A percentile compares a stretch with the other conserved stretches of the same genome.
These are phyloP conservation scores for Habropoda laboriosa DNA, from an alignment of 1,140 invertebrate genomes.

Conservation along the genomic window DNA sequence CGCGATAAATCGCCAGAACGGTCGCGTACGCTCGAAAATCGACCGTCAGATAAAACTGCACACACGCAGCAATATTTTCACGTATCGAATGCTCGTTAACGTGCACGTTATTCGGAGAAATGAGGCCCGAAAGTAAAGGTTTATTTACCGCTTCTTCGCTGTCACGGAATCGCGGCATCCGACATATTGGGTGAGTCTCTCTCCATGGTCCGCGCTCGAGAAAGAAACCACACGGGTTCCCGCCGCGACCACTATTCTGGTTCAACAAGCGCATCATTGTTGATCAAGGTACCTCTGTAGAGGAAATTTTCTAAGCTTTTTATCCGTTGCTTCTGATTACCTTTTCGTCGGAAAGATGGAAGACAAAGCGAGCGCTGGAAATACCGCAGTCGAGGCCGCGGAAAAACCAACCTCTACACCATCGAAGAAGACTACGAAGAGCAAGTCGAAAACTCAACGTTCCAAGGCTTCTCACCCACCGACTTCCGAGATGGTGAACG, in stretches of 20 bases:
- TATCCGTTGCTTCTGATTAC: background rate
- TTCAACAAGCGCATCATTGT: background rate
- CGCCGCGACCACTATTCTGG: background rate
- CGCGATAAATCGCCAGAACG: background rate
- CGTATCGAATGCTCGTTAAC: background rate
- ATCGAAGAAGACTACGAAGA: slow-evolving; percentile 45
- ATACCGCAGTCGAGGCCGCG: background rate
- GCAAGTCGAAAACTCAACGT: slow-evolving; percentile 29
- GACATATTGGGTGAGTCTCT: slow-evolving; percentile 54
- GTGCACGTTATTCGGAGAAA: slow-evolving; percentile 7
- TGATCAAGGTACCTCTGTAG: background rate
- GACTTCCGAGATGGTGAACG: slow-evolving; percentile 55
- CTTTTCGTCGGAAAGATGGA: slow-evolving; percentile 47
- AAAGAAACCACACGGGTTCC: slow-evolving; percentile 6
- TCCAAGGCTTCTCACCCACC: slow-evolving; percentile 51
- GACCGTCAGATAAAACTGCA: background rate
- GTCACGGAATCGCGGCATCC: slow-evolving; percentile 32
- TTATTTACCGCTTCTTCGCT: slow-evolving; percentile 39
- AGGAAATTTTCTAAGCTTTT: slow-evolving; percentile 22
- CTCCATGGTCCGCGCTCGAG: slow-evolving; percentile 66
- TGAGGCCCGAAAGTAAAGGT: slow-evolving; percentile 31
- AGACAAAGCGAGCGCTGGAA: slow-evolving; percentile 37
- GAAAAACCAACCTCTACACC: background rate
- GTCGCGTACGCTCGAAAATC: background rate
- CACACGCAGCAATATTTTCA: slow-evolving; percentile 25